Conservation (phyloP, 2,888 invertebrate genomes). For the Zygogramma bicolorata region DNA sequence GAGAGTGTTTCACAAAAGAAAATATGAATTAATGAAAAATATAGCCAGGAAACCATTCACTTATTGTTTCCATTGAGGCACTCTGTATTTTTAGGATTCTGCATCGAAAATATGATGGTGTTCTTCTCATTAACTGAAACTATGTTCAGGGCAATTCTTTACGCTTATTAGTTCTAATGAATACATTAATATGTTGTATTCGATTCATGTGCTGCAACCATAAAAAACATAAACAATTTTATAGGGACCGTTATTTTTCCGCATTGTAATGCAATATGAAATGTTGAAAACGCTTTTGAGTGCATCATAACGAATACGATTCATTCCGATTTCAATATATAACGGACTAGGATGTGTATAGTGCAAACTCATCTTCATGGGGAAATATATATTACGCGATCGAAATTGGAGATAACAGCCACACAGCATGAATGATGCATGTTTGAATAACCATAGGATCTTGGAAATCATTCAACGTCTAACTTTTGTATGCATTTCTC, state of each 20-base stretch:
- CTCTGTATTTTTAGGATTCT: neutral
- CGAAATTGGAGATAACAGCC: too few species aligned
- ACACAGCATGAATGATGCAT: too few species aligned
- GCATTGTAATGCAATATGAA: neutral
- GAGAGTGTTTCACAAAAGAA: too few species aligned
- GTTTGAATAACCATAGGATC: too few species aligned
- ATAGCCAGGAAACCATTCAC: too few species aligned
- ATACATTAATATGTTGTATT: conserved; percentile 14
- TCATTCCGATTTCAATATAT: neutral
- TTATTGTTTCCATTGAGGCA: too few species aligned
- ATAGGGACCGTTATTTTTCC: conserved; percentile 7
- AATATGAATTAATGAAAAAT: too few species aligned
- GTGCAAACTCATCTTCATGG: too few species aligned
- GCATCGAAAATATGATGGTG: neutral
- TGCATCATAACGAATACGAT: neutral
- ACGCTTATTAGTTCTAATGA: conserved; percentile 17
- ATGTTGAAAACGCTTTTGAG: neutral
- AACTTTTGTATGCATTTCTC: too few species aligned
- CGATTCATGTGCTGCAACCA: conserved; percentile 15
- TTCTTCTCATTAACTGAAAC: neutral
- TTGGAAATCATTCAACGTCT: too few species aligned
- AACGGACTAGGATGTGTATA: neutral
- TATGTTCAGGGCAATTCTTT: conserved; percentile 10
- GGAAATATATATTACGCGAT: too few species aligned
- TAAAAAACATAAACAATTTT: conserved; percentile 12